These are phyloP conservation scores for Halocynthia aurantium DNA, from an alignment of 23 tunicate genomes.

Conservation along the genomic window DNA sequence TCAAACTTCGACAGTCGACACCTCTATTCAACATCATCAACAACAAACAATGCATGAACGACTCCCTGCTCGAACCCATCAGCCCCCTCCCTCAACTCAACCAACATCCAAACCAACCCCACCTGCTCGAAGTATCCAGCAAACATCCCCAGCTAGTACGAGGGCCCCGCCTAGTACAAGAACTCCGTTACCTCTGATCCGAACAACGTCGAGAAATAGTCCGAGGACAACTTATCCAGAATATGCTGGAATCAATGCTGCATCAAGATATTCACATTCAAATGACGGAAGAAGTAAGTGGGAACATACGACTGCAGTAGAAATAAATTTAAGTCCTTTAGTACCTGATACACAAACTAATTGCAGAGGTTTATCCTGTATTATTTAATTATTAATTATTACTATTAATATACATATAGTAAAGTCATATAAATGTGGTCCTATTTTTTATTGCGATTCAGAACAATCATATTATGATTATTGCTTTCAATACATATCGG, in stretches of 20 bases:
- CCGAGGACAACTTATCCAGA: slow-evolving; percentile 9
- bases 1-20: neutral
- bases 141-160: neutral
- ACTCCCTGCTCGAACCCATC: too few relatives aligned
- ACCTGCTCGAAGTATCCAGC: neutral
- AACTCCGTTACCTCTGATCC: neutral
- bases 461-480: neutral
- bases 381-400: too few relatives aligned
- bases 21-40: slow-evolving; percentile 1
- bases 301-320: too few relatives aligned
- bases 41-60: neutral
- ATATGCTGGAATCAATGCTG: slow-evolving; percentile 16
- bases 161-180: neutral
- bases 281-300: slow-evolving; percentile 6
- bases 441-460: too few relatives aligned
- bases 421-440: too few relatives aligned
- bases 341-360: too few relatives aligned
- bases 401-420: too few relatives aligned
- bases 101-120: neutral
- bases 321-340: too few relatives aligned
- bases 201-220: neutral
- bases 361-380: too few relatives aligned
- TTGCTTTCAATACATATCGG: neutral
- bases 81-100: slow-evolving; percentile 1
- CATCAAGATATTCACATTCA: slow-evolving; percentile 17